Percentiles rank a stretch among this genome's conserved stretches.
Evolutionary conservation across 2,888 invertebrate species (phyloP).

Genomic region (Leptopilina myrica): DNA sequence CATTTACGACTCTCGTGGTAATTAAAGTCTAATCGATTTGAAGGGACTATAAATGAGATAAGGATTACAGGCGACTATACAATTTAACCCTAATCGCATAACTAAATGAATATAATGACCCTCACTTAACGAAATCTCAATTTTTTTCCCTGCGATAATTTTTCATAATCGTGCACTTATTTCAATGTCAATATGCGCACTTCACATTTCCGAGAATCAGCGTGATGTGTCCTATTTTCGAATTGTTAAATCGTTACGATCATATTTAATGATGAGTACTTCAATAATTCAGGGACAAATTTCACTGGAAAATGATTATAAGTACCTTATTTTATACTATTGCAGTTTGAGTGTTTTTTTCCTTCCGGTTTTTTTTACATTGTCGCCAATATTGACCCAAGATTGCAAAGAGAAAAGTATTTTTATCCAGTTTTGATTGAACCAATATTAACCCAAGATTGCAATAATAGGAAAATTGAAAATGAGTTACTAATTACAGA

Average conservation of each 20-base stretch:
- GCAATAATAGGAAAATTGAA: no score
- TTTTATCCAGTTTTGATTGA: no score
- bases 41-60: no score
- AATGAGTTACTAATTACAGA: no score
- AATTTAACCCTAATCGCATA: not conserved
- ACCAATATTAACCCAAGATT: no score
- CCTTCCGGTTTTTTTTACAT: no score
- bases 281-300: not conserved
- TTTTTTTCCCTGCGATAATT: slow-evolving; percentile 54
- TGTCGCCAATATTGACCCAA: no score
- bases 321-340: no score
- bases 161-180: slow-evolving; percentile 51
- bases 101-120: slow-evolving; percentile 45
- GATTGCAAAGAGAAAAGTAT: no score
- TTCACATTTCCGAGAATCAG: slow-evolving; percentile 12
- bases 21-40: not conserved
- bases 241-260: slow-evolving; percentile 22
- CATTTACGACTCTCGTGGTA: not conserved
- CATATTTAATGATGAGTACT: slow-evolving; percentile 3
- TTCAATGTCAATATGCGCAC: slow-evolving; percentile 45
- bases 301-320: no score
- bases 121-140: slow-evolving; percentile 52
- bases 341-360: no score
- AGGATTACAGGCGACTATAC: no score
- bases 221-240: not conserved